Evolutionary conservation across 2,888 invertebrate genomes (phyloP).

Genomic region (Apodemia hepburni): DNA sequence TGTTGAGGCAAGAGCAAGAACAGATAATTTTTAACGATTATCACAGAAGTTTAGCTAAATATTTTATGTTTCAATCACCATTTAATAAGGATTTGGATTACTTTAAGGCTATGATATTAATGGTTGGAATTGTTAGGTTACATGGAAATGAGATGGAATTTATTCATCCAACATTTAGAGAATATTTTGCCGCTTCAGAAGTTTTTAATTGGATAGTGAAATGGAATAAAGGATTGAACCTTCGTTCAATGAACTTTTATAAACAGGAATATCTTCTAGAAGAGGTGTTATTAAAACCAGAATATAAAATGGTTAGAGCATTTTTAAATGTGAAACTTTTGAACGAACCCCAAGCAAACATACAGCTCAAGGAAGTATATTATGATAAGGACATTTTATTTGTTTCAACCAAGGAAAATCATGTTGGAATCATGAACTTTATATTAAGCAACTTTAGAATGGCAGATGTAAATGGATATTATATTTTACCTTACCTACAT

Average conservation of each 20-base stretch:
- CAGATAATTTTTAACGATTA: neutral
- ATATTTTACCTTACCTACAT: neutral
- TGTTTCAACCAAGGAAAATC: neutral
- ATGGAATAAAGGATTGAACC: neutral
- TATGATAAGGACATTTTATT: constrained; percentile 1
- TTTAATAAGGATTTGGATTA: neutral
- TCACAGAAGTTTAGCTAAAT: neutral
- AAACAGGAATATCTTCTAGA: constrained; percentile 2
- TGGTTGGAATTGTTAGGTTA: constrained; percentile 4
- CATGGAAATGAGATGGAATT: constrained; percentile 3
- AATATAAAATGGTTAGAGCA: constrained; percentile 4
- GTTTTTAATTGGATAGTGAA: constrained; percentile 14
- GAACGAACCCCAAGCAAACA: neutral
- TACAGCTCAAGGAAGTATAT: neutral
- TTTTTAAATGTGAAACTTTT: constrained; percentile 15
- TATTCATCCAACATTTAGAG: constrained; percentile 15
- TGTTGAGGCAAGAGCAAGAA: neutral
- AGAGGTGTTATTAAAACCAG: neutral
- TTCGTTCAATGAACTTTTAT: neutral
- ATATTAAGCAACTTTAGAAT: neutral
- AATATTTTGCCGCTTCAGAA: constrained; percentile 7
- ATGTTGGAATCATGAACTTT: neutral
- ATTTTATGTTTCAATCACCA: neutral
- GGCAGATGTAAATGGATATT: neutral
- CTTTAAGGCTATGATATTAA: constrained; percentile 9